Conservation (phyloP, 1,140 invertebrate genomes). For the Orchesella cincta region DNA sequence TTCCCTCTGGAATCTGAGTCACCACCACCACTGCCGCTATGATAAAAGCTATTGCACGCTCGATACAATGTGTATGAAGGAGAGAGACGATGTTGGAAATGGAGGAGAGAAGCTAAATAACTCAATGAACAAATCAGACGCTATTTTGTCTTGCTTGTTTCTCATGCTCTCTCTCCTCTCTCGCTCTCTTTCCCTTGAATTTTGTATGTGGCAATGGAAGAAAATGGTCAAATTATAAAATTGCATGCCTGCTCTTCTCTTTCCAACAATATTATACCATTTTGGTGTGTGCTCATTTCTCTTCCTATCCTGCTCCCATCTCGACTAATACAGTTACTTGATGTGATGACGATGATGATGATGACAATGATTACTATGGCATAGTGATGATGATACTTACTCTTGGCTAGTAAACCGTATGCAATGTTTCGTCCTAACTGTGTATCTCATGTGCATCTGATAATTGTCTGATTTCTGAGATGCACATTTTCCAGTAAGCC, state of each 20-base stretch:
- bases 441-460: background rate
- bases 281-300: background rate
- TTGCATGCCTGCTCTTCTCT: conserved; percentile 19
- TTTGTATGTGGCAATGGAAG: background rate
- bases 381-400: background rate
- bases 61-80: background rate
- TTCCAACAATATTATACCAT: background rate
- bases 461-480: background rate
- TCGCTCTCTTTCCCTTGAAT: conserved; percentile 9
- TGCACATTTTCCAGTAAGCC: background rate
- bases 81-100: background rate
- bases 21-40: background rate
- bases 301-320: background rate
- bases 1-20: conserved; percentile 10
- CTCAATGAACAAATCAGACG: background rate
- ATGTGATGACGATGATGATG: conserved; percentile 15
- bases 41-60: background rate
- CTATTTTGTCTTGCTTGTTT: background rate
- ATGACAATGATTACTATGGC: conserved; percentile 10
- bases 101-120: background rate
- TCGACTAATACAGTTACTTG: background rate
- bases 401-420: background rate
- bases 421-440: background rate
- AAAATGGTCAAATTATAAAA: conserved; percentile 26
- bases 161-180: background rate